phyloP scores from a whole-genome alignment of 2,797 vertebrate genomes.

The Parauchenoglanis punctatus region DNA sequence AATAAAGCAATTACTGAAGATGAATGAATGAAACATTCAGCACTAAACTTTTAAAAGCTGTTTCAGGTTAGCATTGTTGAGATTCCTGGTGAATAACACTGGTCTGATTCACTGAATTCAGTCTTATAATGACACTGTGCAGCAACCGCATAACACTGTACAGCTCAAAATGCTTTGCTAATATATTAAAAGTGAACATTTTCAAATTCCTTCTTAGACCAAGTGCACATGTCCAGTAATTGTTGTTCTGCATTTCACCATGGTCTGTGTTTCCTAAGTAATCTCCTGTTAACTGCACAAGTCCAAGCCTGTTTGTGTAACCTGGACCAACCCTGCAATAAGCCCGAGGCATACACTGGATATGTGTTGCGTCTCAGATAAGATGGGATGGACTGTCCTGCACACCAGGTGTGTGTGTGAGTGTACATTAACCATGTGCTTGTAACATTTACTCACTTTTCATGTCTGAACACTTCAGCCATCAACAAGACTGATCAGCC shows the following conservation, averaged over 20 bases:
- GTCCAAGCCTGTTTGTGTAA: slow-evolving; percentile 26
- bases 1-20: not conserved
- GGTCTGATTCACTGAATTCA: not conserved
- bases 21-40: not conserved
- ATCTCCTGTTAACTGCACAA: slow-evolving; percentile 5
- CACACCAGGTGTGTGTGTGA: not conserved
- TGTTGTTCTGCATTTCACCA: not conserved
- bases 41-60: not conserved
- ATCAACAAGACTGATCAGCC: slow-evolving; percentile 14
- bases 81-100: not conserved
- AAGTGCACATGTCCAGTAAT: not conserved
- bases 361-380: not conserved
- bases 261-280: slow-evolving; percentile 8
- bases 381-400: slow-evolving; percentile 1
- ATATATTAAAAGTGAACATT: not conserved
- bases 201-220: not conserved
- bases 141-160: not conserved
- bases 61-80: not conserved
- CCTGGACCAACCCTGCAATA: slow-evolving; percentile 7
- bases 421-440: not conserved
- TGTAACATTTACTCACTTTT: slow-evolving; percentile 2
- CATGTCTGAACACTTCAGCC: slow-evolving; percentile 16
- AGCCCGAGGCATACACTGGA: not conserved
- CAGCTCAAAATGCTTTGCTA: not conserved
- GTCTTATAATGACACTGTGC: not conserved